phyloP scores from a whole-genome alignment of 2,888 invertebrate genomes.

The Cheilosia vernalis region DNA sequence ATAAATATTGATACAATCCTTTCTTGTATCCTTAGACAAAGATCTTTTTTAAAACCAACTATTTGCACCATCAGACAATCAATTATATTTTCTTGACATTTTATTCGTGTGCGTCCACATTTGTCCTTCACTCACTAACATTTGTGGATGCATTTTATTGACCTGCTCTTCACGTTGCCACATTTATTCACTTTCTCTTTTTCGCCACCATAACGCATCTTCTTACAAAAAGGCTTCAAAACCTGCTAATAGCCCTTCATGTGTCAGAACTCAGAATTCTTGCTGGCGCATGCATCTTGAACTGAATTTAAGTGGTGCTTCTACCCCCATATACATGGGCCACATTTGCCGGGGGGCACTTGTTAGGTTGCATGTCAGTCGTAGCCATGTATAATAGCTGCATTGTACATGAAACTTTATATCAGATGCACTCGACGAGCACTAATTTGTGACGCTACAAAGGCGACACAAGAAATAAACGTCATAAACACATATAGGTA shows the following conservation, averaged over 20 bases:
- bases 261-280: constrained; percentile 31
- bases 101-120: not conserved
- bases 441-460: constrained; percentile 52
- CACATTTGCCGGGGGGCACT: constrained; percentile 14
- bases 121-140: constrained; percentile 43
- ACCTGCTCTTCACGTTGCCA: constrained; percentile 5
- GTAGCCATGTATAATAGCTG: not conserved
- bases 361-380: constrained; percentile 54
- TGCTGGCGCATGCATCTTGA: constrained; percentile 45
- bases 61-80: not conserved
- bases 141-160: constrained; percentile 17
- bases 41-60: not conserved
- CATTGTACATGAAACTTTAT: not conserved
- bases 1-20: too few species aligned
- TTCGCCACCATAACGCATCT: constrained; percentile 14
- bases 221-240: not conserved
- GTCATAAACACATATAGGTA: not conserved
- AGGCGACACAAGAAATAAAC: not conserved
- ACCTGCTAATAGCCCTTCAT: constrained; percentile 55
- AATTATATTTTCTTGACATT: not conserved
- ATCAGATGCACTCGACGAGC: constrained; percentile 47
- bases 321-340: not conserved
- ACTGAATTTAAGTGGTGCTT: constrained; percentile 53
- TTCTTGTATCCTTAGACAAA: too few species aligned
- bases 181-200: not conserved